phyloP scores from a whole-genome alignment of 2,113 vertebrate genomes.

The Theristicus caerulescens region DNA sequence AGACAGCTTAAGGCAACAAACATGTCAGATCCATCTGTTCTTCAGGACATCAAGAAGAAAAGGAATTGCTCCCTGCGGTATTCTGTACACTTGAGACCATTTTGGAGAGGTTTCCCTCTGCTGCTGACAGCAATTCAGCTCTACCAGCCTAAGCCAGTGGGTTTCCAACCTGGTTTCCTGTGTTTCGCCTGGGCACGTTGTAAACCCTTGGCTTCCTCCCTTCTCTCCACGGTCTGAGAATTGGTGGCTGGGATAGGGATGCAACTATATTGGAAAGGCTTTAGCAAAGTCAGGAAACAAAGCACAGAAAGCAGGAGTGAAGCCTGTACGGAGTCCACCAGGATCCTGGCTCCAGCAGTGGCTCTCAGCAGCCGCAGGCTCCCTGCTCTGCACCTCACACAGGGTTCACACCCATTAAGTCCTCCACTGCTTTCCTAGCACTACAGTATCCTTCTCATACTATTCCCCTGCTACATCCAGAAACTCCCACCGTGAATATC shows the following conservation, averaged over 20 bases:
- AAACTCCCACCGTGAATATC: neutral
- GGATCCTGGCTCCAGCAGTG: neutral
- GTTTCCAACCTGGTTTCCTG: neutral
- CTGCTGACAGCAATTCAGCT: neutral
- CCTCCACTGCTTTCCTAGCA: neutral
- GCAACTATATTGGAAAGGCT: neutral
- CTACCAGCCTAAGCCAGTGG: neutral
- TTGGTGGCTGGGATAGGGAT: neutral
- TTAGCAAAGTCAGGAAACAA: neutral
- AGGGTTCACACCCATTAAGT: neutral
- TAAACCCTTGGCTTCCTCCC: neutral
- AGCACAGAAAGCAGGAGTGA: neutral
- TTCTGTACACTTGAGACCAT: neutral
- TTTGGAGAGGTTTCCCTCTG: neutral
- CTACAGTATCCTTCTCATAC: neutral
- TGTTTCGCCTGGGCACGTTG: accelerated
- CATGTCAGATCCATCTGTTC: conserved; percentile 41
- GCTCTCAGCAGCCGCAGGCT: neutral
- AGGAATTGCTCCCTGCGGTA: neutral
- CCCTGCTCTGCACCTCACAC: neutral
- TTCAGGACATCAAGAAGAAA: neutral
- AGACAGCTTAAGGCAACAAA: conserved; percentile 24
- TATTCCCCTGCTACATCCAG: neutral
- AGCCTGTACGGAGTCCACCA: neutral
- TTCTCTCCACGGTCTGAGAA: neutral